Evolutionary conservation across 2,113 vertebrate genomes (phyloP).

Genomic region (Erinaceus europaeus): DNA sequence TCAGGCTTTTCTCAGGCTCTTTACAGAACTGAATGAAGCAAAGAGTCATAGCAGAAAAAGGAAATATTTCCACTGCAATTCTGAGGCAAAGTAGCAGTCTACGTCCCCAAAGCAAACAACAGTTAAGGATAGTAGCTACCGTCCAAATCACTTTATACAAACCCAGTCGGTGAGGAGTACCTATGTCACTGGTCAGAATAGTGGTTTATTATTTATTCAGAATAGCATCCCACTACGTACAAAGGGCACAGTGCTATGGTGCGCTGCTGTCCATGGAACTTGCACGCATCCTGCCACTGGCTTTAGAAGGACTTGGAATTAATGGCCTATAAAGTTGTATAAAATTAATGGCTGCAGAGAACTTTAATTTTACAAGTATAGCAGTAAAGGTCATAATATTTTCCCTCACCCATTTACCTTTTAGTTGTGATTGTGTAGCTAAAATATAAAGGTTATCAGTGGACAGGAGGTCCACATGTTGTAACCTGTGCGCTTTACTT

Average conservation of each 20-base stretch:
- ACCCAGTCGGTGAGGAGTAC: background rate
- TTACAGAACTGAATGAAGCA: background rate
- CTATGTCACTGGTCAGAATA: background rate
- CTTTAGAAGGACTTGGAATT: constrained; percentile 19
- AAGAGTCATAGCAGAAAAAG: background rate
- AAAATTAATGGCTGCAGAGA: constrained; percentile 36
- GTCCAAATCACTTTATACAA: background rate
- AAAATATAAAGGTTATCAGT: background rate
- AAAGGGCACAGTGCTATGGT: background rate
- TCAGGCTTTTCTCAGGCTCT: background rate
- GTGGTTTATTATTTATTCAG: background rate
- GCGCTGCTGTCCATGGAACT: background rate
- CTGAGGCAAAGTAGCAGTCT: no score
- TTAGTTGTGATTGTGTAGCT: background rate
- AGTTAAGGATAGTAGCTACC: background rate
- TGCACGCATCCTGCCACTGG: background rate
- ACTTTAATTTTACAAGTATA: constrained; percentile 20
- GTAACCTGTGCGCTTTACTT: no score
- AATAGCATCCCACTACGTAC: background rate
- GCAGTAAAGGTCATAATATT: constrained; percentile 39
- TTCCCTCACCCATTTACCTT: background rate
- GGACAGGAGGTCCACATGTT: background rate
- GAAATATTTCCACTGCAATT: background rate
- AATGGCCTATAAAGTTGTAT: constrained; percentile 37
- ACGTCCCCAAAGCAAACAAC: no score